Base-by-base conservation (phyloP, 2,888 invertebrate species). In the Dolomedes plantarius region DNA sequence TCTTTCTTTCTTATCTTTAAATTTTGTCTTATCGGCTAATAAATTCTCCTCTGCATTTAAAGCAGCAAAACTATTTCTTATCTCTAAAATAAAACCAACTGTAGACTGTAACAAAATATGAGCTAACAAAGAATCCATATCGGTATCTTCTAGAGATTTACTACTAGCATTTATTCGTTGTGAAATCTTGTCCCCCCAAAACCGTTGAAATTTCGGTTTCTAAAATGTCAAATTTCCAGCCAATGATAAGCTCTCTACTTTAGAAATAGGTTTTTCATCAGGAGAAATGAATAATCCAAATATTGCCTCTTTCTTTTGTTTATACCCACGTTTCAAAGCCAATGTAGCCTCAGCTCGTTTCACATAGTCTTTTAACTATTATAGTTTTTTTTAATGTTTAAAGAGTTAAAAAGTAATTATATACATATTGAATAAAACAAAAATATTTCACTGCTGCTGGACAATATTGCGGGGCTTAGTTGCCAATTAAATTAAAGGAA, bases 111-210 rank as follows among this genome's bases (percentile, higher is more conserved):
- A 41, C 13, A 13, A 13, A 41, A n/a, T n/a, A n/a, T n/a, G n/a
- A 41, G 16, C 41, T 41, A 41, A 41, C 29, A 71, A 41, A 28
- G 71, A 28, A 27, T 74, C 62, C 0, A 1, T 16, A 5, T 31
- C 29, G 11, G 27, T 16, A 16, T n/a, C 13, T 74, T 56, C 29
- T 32, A 74, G 11, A 5, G 0, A 62, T 74, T 74, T 56, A 29
- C 56, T 50, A 74, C 62, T 74, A 31, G 62, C 56, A 74, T 74
- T 62, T 74, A 74, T 74, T 74, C 62, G 5, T n/a, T 74, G 28
- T 74, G n/a, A n/a, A n/a, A n/a, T n/a, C n/a, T n/a, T n/a, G n/a
- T n/a, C n/a, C 28, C 74, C 74, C 74, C 19, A 41, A 41, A n/a
- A 41, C 46, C 71, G 71, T 7, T 16, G n/a, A 46, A 39, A 41